These are phyloP conservation scores for Vespertilio murinus DNA, from an alignment of 2,797 vertebrate genomes.

Conservation along the genomic window DNA sequence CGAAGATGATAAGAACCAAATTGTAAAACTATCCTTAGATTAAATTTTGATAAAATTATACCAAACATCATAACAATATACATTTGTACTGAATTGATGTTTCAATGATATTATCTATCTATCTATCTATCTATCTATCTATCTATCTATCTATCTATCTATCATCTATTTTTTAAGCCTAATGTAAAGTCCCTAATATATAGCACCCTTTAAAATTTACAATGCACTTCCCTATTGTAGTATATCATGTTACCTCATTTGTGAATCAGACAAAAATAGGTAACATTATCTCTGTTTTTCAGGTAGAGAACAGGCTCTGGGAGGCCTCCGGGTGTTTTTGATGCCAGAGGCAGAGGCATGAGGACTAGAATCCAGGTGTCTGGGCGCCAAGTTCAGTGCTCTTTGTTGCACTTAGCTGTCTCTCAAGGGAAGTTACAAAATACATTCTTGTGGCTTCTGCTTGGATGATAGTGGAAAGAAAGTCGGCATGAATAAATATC, in stretches of 20 bases:
- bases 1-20: neutral
- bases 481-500: neutral
- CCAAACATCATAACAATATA: neutral
- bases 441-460: neutral
- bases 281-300: constrained; percentile 67
- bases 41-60: constrained; percentile 21
- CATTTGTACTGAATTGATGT: neutral
- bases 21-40: neutral
- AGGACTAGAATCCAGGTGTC: constrained; percentile 37
- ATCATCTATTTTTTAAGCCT: neutral
- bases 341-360: constrained; percentile 1
- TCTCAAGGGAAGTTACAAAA: constrained; percentile 28
- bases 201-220: constrained; percentile 11
- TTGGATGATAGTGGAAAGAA: constrained; percentile 22
- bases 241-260: constrained; percentile 64
- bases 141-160: neutral
- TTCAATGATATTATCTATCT: neutral
- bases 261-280: constrained; percentile 51
- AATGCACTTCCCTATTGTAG: neutral
- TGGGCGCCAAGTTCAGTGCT: neutral
- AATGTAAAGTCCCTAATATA: neutral
- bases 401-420: neutral
- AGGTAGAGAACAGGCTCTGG: neutral
- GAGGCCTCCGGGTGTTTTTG: neutral
- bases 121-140: neutral